Conservation (phyloP, 2,888 invertebrate genomes). For the Autographa gamma region DNA sequence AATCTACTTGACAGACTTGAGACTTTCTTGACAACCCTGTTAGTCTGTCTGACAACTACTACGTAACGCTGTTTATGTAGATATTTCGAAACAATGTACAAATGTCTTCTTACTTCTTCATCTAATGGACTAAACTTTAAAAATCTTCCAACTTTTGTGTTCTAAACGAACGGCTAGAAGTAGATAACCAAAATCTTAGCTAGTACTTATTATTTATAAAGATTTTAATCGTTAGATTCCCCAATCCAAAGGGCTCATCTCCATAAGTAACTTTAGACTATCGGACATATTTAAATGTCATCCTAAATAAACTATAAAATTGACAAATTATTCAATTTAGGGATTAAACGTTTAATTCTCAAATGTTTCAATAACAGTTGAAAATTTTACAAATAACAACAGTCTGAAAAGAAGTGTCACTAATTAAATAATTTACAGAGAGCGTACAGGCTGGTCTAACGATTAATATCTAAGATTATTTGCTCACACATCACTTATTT, state of each 20-base stretch:
- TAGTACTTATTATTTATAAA: background rate
- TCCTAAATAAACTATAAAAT: too few relatives aligned
- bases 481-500: slow-evolving; percentile 56
- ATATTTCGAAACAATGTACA: background rate
- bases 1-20: background rate
- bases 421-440: slow-evolving; percentile 1
- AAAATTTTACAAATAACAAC: too few relatives aligned
- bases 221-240: background rate
- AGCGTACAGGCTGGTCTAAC: slow-evolving; percentile 18
- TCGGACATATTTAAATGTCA: background rate
- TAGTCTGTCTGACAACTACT: too few relatives aligned
- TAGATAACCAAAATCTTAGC: background rate
- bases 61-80: too few relatives aligned
- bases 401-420: too few relatives aligned
- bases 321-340: too few relatives aligned
- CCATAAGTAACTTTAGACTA: too few relatives aligned
- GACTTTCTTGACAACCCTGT: too few relatives aligned
- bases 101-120: background rate
- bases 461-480: slow-evolving; percentile 37
- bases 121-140: background rate
- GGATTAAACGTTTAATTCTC: too few relatives aligned
- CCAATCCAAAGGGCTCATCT: too few relatives aligned
- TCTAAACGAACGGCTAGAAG: background rate
- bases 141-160: background rate
- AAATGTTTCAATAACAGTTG: too few relatives aligned